Evolutionary conservation across 2,888 invertebrate species (phyloP).

Genomic region (Dasypolia templi): DNA sequence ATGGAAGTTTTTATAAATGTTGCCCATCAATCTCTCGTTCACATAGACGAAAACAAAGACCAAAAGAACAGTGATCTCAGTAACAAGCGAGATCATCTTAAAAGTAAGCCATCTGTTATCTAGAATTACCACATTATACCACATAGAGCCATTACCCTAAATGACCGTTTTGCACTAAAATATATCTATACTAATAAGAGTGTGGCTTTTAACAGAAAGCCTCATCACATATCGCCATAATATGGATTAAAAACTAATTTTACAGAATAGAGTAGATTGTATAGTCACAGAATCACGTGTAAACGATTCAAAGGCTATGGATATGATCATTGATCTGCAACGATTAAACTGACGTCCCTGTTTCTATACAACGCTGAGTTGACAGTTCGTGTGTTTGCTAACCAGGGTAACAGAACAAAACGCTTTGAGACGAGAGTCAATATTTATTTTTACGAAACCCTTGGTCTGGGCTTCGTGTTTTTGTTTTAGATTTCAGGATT

Average conservation of each 20-base stretch:
- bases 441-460: slow-evolving; percentile 51
- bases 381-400: slow-evolving; percentile 35
- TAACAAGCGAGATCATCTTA: too few species aligned
- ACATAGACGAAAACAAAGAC: not conserved
- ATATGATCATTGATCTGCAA: slow-evolving; percentile 59
- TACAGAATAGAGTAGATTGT: not conserved
- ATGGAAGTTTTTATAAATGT: not conserved
- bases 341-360: slow-evolving; percentile 50
- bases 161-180: too few species aligned
- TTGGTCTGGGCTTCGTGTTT: slow-evolving; percentile 34
- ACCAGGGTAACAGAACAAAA: slow-evolving; percentile 50
- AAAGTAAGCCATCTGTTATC: not conserved
- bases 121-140: too few species aligned
- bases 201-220: not conserved
- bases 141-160: too few species aligned
- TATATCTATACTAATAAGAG: too few species aligned
- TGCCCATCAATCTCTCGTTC: not conserved
- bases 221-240: not conserved
- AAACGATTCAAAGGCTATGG: slow-evolving; percentile 16
- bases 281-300: not conserved
- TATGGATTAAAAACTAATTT: not conserved
- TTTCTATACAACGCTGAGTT: slow-evolving; percentile 27
- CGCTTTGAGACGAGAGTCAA: slow-evolving; percentile 43
- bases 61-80: not conserved
- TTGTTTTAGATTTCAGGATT: slow-evolving; percentile 45